Evolutionary conservation across 2,113 vertebrate species (phyloP).

Genomic region (Hippopotamus amphibius): DNA sequence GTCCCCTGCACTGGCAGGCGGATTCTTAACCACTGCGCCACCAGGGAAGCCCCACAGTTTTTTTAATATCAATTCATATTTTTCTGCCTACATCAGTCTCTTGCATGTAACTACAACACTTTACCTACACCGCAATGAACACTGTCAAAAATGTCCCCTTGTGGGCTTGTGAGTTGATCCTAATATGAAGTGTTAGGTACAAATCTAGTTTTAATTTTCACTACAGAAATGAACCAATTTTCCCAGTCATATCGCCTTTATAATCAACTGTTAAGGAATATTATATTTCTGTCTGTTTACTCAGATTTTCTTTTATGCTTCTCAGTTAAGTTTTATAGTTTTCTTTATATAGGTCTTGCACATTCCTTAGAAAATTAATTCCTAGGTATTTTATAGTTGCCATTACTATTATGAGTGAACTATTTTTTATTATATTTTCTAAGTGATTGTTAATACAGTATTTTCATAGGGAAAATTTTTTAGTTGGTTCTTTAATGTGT

Average conservation of each 20-base stretch:
- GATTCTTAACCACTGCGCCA: too few species aligned
- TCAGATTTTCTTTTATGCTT: not conserved
- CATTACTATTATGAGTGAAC: not conserved
- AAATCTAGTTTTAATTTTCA: not conserved
- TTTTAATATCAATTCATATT: not conserved
- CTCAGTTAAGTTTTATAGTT: not conserved
- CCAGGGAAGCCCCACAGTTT: not conserved
- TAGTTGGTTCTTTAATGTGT: not conserved
- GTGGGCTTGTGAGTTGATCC: not conserved
- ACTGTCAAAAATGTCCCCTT: not conserved
- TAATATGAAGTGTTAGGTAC: not conserved
- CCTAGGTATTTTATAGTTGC: not conserved
- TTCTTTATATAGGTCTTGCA: not conserved
- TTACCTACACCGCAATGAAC: not conserved
- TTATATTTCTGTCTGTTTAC: not conserved
- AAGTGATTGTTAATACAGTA: not conserved
- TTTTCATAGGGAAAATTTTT: not conserved
- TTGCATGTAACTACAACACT: not conserved
- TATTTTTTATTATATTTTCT: not conserved
- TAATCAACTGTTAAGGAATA: not conserved
- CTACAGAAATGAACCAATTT: not conserved
- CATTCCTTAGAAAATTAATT: slow-evolving; percentile 22
- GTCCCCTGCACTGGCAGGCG: too few species aligned
- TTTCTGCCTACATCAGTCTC: not conserved
- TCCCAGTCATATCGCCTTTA: not conserved